Evolutionary conservation across 2,797 vertebrate species (phyloP), one percentile per base, ranked within the genome.

Genomic region (Melanotaenia maccullochi): DNA sequence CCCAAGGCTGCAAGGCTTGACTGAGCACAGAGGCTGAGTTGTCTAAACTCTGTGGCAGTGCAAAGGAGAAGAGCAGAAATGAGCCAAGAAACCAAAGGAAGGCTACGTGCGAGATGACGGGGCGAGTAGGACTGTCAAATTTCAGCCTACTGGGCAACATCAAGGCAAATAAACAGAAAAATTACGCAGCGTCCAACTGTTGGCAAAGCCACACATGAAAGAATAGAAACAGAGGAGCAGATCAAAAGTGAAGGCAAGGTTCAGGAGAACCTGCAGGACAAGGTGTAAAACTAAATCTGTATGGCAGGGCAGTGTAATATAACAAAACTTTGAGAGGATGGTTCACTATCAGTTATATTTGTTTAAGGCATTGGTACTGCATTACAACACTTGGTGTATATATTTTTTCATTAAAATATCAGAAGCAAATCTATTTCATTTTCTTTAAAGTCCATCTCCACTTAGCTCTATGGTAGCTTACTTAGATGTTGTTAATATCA

Each of bases 11-110:
- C 25, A 24, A 90, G 89, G 93, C 88, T 90, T 87, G 87, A 92
- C 90, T 86, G 92, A 93, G 82, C 90, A 89, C 88, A 88, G 89
- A 80, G 81, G 84, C 88, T 64, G 86, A 89, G 89, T 87, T 91
- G 91, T 92, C 92, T 84, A 85, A 90, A 82, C 83, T 79, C 62
- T 14, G 42, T 14, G 71, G 87, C 80, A 42, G 72, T 13, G 80
- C 83, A 81, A 68, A 81, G 78, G 80, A 84, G 77, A 77, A 22
- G 71, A 75, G 84, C 55, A 65, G 72, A 74, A 75, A 83, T 24
- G 16, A 84, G 78, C 71, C 60, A 11, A 60, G 68, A 60, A 81
- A 73, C 68, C 57, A 63, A 71, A 55, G 59, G 60, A 75, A 55
- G 68, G 77, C 24, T 68, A 71, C 22, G 2, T 62, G 71, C 71